Conservation (phyloP, 1,140 invertebrate genomes). For the Zaprionus inermis region DNA sequence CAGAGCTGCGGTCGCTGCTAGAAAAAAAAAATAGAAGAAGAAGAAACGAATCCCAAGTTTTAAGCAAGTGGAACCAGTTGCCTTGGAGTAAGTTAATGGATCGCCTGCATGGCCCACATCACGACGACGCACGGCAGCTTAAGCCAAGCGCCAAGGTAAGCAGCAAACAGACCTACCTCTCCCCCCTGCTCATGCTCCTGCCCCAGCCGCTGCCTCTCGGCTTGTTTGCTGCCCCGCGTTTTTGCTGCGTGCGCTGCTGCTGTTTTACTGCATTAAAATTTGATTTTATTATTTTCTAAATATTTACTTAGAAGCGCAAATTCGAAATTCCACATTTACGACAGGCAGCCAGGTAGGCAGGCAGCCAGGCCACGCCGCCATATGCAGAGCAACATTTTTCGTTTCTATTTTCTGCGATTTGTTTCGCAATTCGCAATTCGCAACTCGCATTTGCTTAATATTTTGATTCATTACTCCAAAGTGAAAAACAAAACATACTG, state of each 20-base stretch:
- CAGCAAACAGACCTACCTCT: not conserved
- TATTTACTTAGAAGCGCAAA: conserved; percentile 62
- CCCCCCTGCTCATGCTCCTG: too few relatives aligned
- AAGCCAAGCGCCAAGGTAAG: conserved; percentile 84
- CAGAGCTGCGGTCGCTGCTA: not conserved
- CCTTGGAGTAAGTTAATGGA: conserved; percentile 75
- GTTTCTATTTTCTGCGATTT: not conserved
- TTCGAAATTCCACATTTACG: conserved; percentile 64
- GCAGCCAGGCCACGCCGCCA: conserved; percentile 2
- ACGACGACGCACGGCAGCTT: conserved; percentile 83
- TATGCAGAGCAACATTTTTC: conserved; percentile 4
- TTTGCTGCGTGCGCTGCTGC: conserved; percentile 16
- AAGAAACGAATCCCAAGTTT: not conserved
- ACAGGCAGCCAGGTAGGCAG: conserved; percentile 25
- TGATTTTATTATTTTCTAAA: conserved; percentile 76
- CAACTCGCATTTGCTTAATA: too few relatives aligned
- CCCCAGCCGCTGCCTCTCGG: not conserved
- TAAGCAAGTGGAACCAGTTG: conserved; percentile 29
- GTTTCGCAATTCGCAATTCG: not conserved
- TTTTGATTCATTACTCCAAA: not conserved
- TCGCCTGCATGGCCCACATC: conserved; percentile 82
- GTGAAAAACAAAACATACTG: too few relatives aligned
- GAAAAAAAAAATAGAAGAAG: not conserved
- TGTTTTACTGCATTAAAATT: conserved; percentile 59
- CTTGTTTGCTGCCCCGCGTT: conserved; percentile 19